Base-by-base conservation (phyloP, 1,140 invertebrate species). In the Tenebrio molitor region DNA sequence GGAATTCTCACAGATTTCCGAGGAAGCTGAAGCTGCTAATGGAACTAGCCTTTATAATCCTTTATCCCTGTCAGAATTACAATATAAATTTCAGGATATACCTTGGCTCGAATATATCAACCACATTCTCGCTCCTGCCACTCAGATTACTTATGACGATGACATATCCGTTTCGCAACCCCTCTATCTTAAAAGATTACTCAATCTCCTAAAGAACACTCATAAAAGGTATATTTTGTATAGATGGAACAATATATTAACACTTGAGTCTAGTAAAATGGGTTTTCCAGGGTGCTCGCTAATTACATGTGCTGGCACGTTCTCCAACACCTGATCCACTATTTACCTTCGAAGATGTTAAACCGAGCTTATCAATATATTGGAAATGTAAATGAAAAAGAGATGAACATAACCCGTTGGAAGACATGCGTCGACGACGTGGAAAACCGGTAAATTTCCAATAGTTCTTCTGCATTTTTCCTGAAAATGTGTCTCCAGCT, bases 31-130 rank as follows among this genome's bases (percentile, higher is more conserved):
- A 42, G 46, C 21, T 5, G 46, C 21, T 5, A 78, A 77, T 53
- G 65, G 71, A 6, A 93, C 93, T 2, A 90, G 92, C 69, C 85
- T 72, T 5, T 97, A 97, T 85, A 96, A 97, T 80, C 92, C 92
- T 10, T 94, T 94, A 88, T 92, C 90, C 0, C 84, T 97, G 1
- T 82, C 82, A 1, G 88, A 97, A 63, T 81, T 98, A 2, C 88
- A 92, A 73, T 79, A 86, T 39, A 88, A 90, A 44, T 93, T 91
- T 79, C 89, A 91, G 1, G 88, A 64, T 21, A 74, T 81, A 15
- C 73, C 69, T 3, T 96, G 94, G 94, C 80, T 89, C 68, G 87
- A 91, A 42, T 97, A 96, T 79, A 90, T 97, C 76, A 93, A 94
- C 81, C 90, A 84, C 0, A 81, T 97, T 5, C 84, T 98, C 5